Percentiles rank a stretch among this genome's conserved stretches.
These are phyloP conservation scores for Chaetogeoica ovagalla DNA, from an alignment of 2,888 invertebrate genomes.

Conservation along the genomic window DNA sequence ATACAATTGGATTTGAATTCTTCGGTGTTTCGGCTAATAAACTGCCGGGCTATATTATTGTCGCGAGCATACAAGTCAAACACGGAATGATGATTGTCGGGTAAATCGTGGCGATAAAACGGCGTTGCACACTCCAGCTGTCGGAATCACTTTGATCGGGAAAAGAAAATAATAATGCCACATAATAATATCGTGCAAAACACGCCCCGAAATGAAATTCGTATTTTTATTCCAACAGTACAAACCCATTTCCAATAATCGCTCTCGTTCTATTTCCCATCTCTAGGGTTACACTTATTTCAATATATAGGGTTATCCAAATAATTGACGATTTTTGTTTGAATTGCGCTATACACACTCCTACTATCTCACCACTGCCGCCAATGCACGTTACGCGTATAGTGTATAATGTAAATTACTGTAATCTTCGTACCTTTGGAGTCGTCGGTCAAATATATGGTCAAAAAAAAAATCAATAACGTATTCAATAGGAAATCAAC, in stretches of 20 bases:
- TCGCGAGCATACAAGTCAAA: conserved; percentile 15
- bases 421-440: too few relatives aligned
- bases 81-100: background rate
- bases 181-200: background rate
- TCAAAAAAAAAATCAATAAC: background rate
- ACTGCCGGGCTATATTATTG: background rate
- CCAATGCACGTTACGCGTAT: too few relatives aligned
- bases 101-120: conserved; percentile 27
- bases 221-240: background rate
- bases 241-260: background rate
- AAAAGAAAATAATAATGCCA: background rate
- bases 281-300: background rate
- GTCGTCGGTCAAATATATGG: background rate
- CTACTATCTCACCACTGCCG: too few relatives aligned
- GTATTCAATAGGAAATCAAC: background rate
- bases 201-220: background rate
- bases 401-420: too few relatives aligned
- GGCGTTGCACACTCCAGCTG: background rate
- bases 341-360: background rate
- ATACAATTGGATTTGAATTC: conserved; percentile 1
- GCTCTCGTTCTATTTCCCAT: background rate
- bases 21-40: conserved; percentile 14
- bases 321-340: background rate
- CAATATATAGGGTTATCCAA: conserved; percentile 11
- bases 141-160: background rate